Conservation (phyloP, 2,888 invertebrate species). For the Disparrhopalites patrizii region DNA sequence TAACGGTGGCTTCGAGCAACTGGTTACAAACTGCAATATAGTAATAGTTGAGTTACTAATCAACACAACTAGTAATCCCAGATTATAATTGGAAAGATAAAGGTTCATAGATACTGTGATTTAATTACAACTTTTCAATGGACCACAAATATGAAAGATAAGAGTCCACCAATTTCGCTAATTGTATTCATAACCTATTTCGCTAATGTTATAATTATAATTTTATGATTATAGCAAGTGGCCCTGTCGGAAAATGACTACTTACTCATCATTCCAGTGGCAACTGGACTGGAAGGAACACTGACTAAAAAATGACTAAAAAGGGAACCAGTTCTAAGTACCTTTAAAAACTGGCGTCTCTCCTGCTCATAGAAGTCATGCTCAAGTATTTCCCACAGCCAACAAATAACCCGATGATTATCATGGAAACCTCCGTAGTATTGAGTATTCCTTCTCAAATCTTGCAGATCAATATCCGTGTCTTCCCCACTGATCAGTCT, state of each 20-base stretch:
- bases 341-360: constrained; percentile 89
- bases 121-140: background rate
- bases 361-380: constrained; percentile 91
- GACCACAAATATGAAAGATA: background rate
- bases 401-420: constrained; percentile 93
- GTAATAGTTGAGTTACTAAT: background rate
- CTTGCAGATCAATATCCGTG: constrained; percentile 81
- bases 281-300: too few species aligned
- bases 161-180: too few species aligned
- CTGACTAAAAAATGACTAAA: background rate
- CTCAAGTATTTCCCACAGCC: constrained; percentile 93
- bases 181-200: too few species aligned
- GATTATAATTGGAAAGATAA: background rate
- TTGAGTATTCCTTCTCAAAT: constrained; percentile 85
- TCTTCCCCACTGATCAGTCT: constrained; percentile 94
- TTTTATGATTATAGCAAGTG: background rate
- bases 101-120: background rate
- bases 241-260: too few species aligned
- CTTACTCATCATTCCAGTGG: too few species aligned
- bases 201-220: background rate
- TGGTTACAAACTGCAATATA: constrained; percentile 73
- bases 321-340: constrained; percentile 49
- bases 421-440: constrained; percentile 99
- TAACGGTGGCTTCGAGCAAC: constrained; percentile 94
- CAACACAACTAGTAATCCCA: background rate